Conservation (phyloP, 2,113 vertebrate genomes). For the Uropsilus gracilis region DNA sequence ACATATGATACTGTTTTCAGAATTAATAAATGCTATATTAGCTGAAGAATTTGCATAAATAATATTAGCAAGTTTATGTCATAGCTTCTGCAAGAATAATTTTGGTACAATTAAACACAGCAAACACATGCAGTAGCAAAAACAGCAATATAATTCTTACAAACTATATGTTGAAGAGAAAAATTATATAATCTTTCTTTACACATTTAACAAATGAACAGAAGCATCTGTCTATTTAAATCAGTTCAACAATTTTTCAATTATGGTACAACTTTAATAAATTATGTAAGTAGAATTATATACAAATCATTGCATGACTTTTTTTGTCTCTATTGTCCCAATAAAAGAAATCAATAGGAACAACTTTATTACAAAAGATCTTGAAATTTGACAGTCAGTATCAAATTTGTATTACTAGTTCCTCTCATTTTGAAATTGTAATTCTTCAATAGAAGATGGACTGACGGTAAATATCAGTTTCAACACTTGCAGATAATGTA, state of each 20-base stretch:
- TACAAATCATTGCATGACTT: not conserved
- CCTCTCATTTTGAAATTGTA: not conserved
- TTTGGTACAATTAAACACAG: not conserved
- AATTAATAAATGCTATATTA: not conserved
- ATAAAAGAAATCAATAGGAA: constrained; percentile 12
- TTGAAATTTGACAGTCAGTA: constrained; percentile 16
- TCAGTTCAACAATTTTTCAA: not conserved
- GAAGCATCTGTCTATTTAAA: not conserved
- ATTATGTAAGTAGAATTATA: not conserved
- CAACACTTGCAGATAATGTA: not conserved
- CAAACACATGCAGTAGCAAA: not conserved
- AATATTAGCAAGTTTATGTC: not conserved
- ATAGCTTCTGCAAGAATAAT: not conserved
- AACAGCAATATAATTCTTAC: not conserved
- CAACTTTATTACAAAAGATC: not conserved
- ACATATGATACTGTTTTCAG: not conserved
- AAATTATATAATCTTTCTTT: not conserved
- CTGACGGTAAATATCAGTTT: constrained; percentile 15
- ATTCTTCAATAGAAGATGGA: not conserved
- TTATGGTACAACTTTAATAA: not conserved
- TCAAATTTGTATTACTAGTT: not conserved
- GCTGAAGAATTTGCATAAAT: not conserved
- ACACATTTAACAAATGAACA: not conserved
- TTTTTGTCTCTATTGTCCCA: not conserved
- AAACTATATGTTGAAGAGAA: not conserved